A percentile compares a stretch with the other conserved stretches of the same genome.
Evolutionary conservation across 2,113 vertebrate species (phyloP).

Genomic region (Rhodinocichla rosea): DNA sequence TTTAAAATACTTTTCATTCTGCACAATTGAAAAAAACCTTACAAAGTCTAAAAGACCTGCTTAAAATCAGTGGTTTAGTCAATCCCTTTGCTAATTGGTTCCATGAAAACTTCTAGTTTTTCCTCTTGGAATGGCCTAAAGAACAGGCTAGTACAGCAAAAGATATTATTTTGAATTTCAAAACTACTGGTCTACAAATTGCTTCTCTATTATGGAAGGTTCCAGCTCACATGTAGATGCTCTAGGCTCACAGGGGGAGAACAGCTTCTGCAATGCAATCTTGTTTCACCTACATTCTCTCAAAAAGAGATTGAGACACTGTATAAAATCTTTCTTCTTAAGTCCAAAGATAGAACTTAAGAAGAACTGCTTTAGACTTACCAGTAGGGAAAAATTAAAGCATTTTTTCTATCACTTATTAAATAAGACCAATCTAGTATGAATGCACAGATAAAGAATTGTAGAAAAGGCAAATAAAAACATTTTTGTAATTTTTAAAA

Average conservation of each 20-base stretch:
- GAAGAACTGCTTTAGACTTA: background rate
- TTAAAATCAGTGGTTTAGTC: background rate
- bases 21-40: background rate
- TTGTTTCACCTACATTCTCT: background rate
- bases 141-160: background rate
- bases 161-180: background rate
- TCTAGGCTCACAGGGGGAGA: background rate
- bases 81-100: background rate
- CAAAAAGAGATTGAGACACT: background rate
- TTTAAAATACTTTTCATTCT: background rate
- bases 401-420: background rate
- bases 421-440: background rate
- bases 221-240: rapidly evolving
- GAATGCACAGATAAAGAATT: background rate
- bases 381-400: background rate
- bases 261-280: background rate
- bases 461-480: background rate
- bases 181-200: background rate
- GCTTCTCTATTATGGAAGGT: background rate
- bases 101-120: background rate
- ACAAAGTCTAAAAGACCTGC: background rate
- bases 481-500: background rate
- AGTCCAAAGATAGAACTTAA: background rate
- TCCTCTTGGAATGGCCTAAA: background rate
- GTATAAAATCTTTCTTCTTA: background rate